Evolutionary conservation across 2,797 vertebrate species (phyloP).

Genomic region (Hephaestus fuliginosus): DNA sequence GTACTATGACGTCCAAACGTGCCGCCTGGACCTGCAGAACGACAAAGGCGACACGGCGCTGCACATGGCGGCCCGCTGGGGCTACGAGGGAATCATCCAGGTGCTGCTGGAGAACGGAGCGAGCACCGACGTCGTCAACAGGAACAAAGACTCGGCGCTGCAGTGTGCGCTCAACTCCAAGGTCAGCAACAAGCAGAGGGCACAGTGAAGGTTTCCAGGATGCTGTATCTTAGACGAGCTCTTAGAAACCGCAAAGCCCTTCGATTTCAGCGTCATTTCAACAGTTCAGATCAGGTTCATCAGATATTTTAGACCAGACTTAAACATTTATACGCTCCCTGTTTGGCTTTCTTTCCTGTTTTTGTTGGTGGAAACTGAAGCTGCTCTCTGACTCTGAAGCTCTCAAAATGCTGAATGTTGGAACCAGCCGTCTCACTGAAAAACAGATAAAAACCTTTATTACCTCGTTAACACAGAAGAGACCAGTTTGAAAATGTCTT

Average conservation of each 20-base stretch:
- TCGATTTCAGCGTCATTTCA: not conserved
- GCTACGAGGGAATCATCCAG: conserved; percentile 94
- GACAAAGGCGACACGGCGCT: conserved; percentile 96
- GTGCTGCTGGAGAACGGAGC: conserved; percentile 95
- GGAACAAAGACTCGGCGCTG: conserved; percentile 89
- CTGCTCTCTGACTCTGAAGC: not conserved
- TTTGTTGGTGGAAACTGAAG: not conserved
- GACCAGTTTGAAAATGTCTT: not conserved
- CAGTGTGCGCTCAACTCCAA: conserved; percentile 95
- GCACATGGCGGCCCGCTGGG: conserved; percentile 96
- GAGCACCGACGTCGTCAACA: conserved; percentile 87
- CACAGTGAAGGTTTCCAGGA: not conserved
- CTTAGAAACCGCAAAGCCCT: not conserved
- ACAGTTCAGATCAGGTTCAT: not conserved
- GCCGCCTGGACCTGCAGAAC: conserved; percentile 91
- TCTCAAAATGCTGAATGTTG: not conserved
- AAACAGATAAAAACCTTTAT: not conserved
- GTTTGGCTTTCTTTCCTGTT: too few relatives aligned
- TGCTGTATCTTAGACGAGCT: not conserved
- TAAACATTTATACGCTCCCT: too few relatives aligned
- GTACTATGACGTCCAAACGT: conserved; percentile 92
- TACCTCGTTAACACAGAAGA: not conserved
- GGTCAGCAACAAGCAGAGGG: conserved; percentile 70
- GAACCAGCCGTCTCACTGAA: not conserved
- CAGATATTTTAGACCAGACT: too few relatives aligned